Percentiles rank a stretch among this genome's conserved stretches.
Evolutionary conservation across 2,113 vertebrate species (phyloP).

Genomic region (Nansenia antarctica): DNA sequence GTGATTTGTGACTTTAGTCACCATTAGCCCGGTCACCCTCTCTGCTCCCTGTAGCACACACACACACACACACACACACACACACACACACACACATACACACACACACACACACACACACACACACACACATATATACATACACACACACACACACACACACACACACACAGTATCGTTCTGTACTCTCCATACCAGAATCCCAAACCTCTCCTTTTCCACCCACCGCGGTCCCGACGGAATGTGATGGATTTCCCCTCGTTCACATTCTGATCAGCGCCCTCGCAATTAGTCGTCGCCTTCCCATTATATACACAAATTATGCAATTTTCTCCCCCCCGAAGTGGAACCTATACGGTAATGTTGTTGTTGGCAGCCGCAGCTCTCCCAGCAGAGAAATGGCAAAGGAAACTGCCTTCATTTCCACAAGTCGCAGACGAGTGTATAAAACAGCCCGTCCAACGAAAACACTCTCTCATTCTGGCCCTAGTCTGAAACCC

Average conservation of each 20-base stretch:
- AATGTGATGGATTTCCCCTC: conserved; percentile 46
- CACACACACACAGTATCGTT: neutral
- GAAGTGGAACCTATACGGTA: conserved; percentile 53
- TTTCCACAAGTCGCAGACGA: conserved; percentile 69
- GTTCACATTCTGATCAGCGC: conserved; percentile 48
- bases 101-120: neutral
- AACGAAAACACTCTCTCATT: conserved; percentile 63
- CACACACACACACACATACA: neutral
- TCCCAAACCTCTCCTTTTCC: conserved; percentile 17
- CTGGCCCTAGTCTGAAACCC: conserved; percentile 29
- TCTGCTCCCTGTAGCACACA: neutral
- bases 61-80: neutral
- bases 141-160: neutral
- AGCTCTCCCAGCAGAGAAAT: conserved; percentile 47
- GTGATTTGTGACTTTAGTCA: conserved; percentile 4
- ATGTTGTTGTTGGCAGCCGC: conserved; percentile 81
- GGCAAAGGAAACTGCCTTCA: conserved; percentile 64
- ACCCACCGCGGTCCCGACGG: neutral
- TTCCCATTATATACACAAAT: conserved; percentile 51
- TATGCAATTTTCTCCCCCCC: conserved; percentile 40
- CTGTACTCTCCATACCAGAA: neutral
- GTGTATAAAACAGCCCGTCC: conserved; percentile 49
- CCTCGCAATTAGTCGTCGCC: conserved; percentile 48
- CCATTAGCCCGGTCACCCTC: neutral
- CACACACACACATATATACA: neutral